Conservation (phyloP, 2,113 vertebrate species). For the Atractosteus spatula region DNA sequence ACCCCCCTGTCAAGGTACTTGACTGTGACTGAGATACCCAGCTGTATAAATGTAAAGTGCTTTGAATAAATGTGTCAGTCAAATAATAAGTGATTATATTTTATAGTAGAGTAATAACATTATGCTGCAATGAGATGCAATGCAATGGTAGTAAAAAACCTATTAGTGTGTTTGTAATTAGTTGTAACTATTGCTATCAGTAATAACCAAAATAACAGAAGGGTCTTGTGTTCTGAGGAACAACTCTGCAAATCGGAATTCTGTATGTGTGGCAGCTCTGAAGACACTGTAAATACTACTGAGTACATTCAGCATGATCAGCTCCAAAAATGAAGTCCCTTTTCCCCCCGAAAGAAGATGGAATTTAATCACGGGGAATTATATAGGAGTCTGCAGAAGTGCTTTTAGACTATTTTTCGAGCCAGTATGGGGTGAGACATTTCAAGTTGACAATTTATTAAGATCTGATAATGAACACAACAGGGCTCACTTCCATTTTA, state of each 20-base stretch:
- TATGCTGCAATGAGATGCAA: too few species aligned
- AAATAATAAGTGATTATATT: too few species aligned
- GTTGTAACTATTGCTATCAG: background rate
- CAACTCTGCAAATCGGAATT: constrained; percentile 5
- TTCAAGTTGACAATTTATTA: background rate
- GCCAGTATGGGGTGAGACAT: background rate
- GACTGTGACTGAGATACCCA: too few species aligned
- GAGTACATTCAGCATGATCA: background rate
- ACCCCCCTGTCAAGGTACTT: too few species aligned
- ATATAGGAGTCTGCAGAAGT: background rate
- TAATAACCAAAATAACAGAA: background rate
- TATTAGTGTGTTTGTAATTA: too few species aligned
- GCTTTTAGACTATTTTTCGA: background rate
- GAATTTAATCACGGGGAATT: background rate
- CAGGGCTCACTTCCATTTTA: background rate
- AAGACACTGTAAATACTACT: background rate
- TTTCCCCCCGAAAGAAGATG: background rate
- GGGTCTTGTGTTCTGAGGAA: background rate
- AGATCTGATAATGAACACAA: background rate
- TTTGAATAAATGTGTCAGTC: too few species aligned
- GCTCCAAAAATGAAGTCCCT: background rate
- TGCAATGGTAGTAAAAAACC: too few species aligned
- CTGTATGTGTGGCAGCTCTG: background rate
- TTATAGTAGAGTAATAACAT: too few species aligned
- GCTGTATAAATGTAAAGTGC: too few species aligned